A percentile compares a stretch with the other conserved stretches of the same genome.
These are phyloP conservation scores for Lanistes nyassanus DNA, from an alignment of 1,140 invertebrate species.

Conservation along the genomic window DNA sequence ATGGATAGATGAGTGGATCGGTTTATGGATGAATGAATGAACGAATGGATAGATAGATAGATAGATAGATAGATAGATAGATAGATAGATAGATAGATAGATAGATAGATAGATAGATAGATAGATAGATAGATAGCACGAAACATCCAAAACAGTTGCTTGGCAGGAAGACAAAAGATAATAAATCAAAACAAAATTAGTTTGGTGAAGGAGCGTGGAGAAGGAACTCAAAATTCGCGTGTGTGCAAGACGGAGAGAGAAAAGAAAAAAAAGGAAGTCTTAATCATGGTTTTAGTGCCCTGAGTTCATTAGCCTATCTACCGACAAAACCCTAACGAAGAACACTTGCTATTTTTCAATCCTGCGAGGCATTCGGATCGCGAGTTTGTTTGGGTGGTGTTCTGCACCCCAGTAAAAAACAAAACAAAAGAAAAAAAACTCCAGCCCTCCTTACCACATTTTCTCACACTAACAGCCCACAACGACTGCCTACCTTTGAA, in stretches of 20 bases:
- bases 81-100: slow-evolving; percentile 4
- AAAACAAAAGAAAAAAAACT: too few relatives aligned
- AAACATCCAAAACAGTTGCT: neutral
- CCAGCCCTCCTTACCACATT: too few relatives aligned
- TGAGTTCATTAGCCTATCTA: too few relatives aligned
- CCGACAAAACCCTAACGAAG: too few relatives aligned
- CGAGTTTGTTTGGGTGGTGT: too few relatives aligned
- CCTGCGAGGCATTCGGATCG: too few relatives aligned
- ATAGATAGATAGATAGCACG: neutral
- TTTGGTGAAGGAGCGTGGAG: neutral
- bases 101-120: neutral
- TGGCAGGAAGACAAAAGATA: neutral
- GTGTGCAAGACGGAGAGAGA: slow-evolving; percentile 1
- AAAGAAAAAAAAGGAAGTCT: neutral
- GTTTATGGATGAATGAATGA: neutral
- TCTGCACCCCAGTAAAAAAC: too few relatives aligned
- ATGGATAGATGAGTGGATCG: neutral
- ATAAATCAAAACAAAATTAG: neutral
- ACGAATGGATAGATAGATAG: slow-evolving; percentile 1
- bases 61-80: slow-evolving; percentile 5
- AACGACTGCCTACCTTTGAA: too few relatives aligned
- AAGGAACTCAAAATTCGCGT: neutral
- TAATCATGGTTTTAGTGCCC: too few relatives aligned
- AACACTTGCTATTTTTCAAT: too few relatives aligned
- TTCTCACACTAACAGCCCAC: too few relatives aligned